Conservation (phyloP, 2,113 vertebrate genomes). For the Larimichthys crocea region DNA sequence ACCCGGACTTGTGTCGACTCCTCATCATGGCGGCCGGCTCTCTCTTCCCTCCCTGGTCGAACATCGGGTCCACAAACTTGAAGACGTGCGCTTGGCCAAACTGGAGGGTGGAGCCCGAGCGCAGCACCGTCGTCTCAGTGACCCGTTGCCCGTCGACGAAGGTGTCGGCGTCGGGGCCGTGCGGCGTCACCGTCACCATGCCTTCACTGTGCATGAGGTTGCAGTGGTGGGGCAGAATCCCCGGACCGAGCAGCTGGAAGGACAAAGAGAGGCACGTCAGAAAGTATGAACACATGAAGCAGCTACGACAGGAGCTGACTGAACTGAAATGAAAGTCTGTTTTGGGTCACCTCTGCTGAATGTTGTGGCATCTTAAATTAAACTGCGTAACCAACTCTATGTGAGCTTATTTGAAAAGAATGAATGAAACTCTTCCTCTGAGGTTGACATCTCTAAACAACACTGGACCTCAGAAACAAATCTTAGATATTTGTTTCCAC, state of each 20-base stretch:
- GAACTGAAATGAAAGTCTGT: too few relatives aligned
- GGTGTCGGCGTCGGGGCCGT: conserved; percentile 92
- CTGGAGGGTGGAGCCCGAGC: conserved; percentile 94
- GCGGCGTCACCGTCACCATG: conserved; percentile 94
- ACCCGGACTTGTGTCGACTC: conserved; percentile 92
- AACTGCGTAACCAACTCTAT: background rate
- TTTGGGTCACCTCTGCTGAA: too few relatives aligned
- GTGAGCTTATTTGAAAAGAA: background rate
- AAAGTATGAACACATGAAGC: background rate
- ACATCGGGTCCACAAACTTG: conserved; percentile 97
- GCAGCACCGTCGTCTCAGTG: conserved; percentile 93
- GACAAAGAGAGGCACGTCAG: background rate
- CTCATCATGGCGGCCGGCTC: conserved; percentile 88
- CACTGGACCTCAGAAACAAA: background rate
- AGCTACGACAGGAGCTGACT: background rate
- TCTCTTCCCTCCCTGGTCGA: conserved; percentile 92
- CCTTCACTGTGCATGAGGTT: conserved; percentile 98
- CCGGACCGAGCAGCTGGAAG: conserved; percentile 92
- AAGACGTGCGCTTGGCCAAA: conserved; percentile 95
- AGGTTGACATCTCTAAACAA: background rate
- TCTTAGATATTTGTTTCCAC: background rate
- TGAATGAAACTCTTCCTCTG: background rate
- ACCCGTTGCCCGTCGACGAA: conserved; percentile 94
- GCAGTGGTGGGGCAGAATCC: conserved; percentile 96
- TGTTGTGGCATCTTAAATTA: too few relatives aligned